A percentile compares a stretch with the other conserved stretches of the same genome.
Evolutionary conservation across 2,113 vertebrate species (phyloP).

Genomic region (Vanacampus margaritifer): DNA sequence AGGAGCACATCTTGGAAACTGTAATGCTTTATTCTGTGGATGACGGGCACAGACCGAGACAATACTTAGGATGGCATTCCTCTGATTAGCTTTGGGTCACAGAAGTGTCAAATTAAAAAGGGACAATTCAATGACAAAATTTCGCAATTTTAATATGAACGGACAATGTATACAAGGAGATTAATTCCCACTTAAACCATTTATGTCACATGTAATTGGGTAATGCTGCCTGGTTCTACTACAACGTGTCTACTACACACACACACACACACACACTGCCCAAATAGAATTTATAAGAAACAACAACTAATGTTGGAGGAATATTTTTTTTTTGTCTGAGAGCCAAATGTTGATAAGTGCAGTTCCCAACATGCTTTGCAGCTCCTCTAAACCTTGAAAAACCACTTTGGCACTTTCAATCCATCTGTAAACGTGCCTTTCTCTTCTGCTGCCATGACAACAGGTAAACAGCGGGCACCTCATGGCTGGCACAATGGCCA

Average conservation of each 20-base stretch:
- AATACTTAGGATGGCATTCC: neutral
- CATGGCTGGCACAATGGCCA: conserved; percentile 42
- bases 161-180: neutral
- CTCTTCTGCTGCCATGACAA: conserved; percentile 62
- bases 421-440: conserved; percentile 51
- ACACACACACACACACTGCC: neutral
- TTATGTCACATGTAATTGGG: neutral
- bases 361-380: conserved; percentile 46
- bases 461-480: conserved; percentile 62
- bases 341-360: conserved; percentile 4
- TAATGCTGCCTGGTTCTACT: neutral
- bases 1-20: conserved; percentile 15
- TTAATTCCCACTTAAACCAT: neutral
- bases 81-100: neutral
- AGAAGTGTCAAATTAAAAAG: neutral
- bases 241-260: neutral
- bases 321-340: neutral
- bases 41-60: conserved; percentile 15
- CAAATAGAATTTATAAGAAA: neutral
- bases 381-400: conserved; percentile 42
- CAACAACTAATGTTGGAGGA: neutral
- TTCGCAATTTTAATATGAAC: neutral
- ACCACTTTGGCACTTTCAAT: conserved; percentile 49
- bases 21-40: conserved; percentile 7
- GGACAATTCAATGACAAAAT: neutral